Base-by-base conservation (phyloP, 1,140 invertebrate species). In the Cydia strobilella region DNA sequence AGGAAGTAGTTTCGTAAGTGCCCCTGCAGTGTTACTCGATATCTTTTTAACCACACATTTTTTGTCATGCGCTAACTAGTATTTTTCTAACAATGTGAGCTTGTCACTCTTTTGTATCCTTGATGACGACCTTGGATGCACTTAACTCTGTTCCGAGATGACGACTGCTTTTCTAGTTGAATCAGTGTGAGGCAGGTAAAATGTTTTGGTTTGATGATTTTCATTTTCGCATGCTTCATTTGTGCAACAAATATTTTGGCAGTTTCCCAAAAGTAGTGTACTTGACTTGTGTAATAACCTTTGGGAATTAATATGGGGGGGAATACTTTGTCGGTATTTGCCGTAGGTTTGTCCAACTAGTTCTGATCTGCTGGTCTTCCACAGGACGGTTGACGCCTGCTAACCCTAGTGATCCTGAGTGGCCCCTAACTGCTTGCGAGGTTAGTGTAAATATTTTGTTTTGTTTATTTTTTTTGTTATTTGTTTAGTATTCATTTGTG, bases 381-480 rank as follows among this genome's bases (percentile, higher is more conserved):
- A 85, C 90, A 92, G 90, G 90, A 88, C 76, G 81, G 84, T 92
- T 92, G 90, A 90, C 82, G 84, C 84, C 82, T 89, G 88, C 82
- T 90, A 90, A 90, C 88, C 82, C 83, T 85, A 88, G 89, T 87
- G 88, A 84, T 86, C 86, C 88, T 75, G 89, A 90, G 89, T 92
- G 89, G 87, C 84, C 84, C 85, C 83, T 92, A 92, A 92, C 88
- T 73, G 90, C 89, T 88, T 92, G 90, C 80, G 89, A 92, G 90
- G 90, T 92, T 87, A 91, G 90, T 91, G 51, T 74, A 25, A 51
- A 12, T 62, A 23, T 84, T 80, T 78, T 78, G 75, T 79, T 80
- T 76, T 82, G 73, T 79, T 80, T 77, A 82, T 81, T 77, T 77
- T 62, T 71, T 80, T 45, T 72, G 75, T 69, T 59, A 35, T 35